Evolutionary conservation across 2,797 vertebrate species (phyloP), one percentile per base, ranked within the genome.

Genomic region (Darevskia nairensis): DNA sequence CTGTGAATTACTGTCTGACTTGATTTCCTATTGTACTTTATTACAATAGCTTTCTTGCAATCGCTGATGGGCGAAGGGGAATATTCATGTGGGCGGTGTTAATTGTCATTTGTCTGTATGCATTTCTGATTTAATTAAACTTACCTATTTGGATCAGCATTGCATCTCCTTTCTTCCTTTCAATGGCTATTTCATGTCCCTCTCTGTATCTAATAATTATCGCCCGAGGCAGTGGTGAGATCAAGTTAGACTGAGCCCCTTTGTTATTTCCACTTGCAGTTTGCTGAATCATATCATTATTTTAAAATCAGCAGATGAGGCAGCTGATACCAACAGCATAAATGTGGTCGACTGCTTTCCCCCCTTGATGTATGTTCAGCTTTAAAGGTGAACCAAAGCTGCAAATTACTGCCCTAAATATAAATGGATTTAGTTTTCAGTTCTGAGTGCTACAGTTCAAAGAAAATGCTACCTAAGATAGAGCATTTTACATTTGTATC

Each of bases 151-250:
- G 27, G 80, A 89, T 92, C 0, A 89, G 39, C 92, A 88, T 87
- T 85, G 93, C 11, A 27, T 89, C 89, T 89, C 66, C 8, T 25
- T 32, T 88, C 92, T 92, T 90, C 6, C 75, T 95, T 94, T 91
- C 82, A 91, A 11, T 90, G 83, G 32, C 23, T 80, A 92, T 93
- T 92, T 91, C 91, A 93, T 77, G 29, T 39, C 86, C 61, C 8
- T 78, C 32, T 88, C 55, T 88, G 93, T 94, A 91, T 88, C 88
- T 87, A 89, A 55, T 94, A 94, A 94, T 95, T 93, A 91, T 91
- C 0, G 6, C 90, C 89, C 29, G 10, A 95, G 90, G 92, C 90
- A 92, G 13, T 86, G 87, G 46, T 87, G 90, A 94, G 72, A 93
- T 87, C 64, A 50, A 90, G 80, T 91, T 90, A 93, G 76, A 90